phyloP scores from a whole-genome alignment of 2,888 invertebrate genomes.

The Formica aserva region DNA sequence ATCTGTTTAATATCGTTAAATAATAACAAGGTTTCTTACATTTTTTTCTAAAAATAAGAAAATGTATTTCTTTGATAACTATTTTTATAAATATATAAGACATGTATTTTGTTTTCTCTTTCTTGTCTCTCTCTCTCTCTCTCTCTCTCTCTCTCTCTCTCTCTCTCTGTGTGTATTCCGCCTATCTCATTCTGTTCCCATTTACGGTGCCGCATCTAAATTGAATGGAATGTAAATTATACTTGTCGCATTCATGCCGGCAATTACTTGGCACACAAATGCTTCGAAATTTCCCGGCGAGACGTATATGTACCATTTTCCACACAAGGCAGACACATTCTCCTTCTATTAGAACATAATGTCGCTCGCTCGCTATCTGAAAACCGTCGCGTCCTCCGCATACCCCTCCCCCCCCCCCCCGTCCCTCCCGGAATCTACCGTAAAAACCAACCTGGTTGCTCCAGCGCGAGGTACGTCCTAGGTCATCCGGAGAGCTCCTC shows the following conservation, averaged over 20 bases:
- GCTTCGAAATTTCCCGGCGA: neutral
- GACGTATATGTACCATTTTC: neutral
- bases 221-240: slow-evolving; percentile 36
- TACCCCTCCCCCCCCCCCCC: neutral
- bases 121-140: neutral
- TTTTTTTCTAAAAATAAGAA: neutral
- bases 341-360: neutral
- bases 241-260: slow-evolving; percentile 30
- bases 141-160: neutral
- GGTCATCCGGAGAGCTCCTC: slow-evolving; percentile 42
- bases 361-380: neutral
- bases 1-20: neutral
- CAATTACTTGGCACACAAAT: slow-evolving; percentile 24
- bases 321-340: slow-evolving; percentile 4
- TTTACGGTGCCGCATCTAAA: slow-evolving; percentile 20
- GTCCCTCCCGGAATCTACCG: neutral
- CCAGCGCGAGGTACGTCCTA: slow-evolving; percentile 12
- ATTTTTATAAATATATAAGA: neutral
- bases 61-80: neutral
- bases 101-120: neutral
- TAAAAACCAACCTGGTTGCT: slow-evolving; percentile 52
- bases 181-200: neutral
- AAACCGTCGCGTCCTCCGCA: too few species aligned
- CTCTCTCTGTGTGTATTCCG: neutral
- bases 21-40: neutral